Evolutionary conservation across 2,888 invertebrate genomes (phyloP), one percentile per base, ranked within the genome.

Genomic region (Ischnura elegans): DNA sequence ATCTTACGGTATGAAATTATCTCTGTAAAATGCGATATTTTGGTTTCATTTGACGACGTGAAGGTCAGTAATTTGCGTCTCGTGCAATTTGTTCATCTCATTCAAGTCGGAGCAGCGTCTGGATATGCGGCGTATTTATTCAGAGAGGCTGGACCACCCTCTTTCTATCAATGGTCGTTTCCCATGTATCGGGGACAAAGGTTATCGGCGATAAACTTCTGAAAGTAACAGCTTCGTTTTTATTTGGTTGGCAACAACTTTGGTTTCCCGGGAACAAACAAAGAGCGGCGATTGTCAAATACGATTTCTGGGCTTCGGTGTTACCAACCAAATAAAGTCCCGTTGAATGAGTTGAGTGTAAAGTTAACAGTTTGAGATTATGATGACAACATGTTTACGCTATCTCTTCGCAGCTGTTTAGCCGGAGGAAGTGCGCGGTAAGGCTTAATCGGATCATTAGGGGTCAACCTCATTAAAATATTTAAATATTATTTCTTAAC

Each of bases 201-300:
- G 90, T 90, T 90, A 90, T 90, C 90, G 55, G 42, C 42, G 90
- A 90, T 90, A 90, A 90, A 90, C 61, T 61, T 43, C n/a, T 43
- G 61, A 90, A 66, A 90, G 90, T 13, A 42, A 36, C 90, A 76
- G 76, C n/a, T 76, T 36, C 36, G 76, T 76, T 76, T 76, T 76
- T 76, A 36, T 76, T n/a, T n/a, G n/a, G n/a, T n/a, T n/a, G n/a
- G n/a, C n/a, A 76, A 36, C 76, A 76, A 76, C 76, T 36, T 76
- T 36, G 76, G 76, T 29, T 76, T 76, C 76, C 16, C 76, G 76
- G n/a, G 76, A 76, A 25, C 76, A 76, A 76, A 76, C 76, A 76
- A 76, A 76, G 76, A 36, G 36, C 76, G 13, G 10, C 36, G 76
- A 76, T 76, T 76, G 76, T 76, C 36, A 36, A 76, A 76, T 36